Evolutionary conservation across 1,140 invertebrate genomes (phyloP), one percentile per base, ranked within the genome.

Genomic region (Neodiprion pinetum): DNA sequence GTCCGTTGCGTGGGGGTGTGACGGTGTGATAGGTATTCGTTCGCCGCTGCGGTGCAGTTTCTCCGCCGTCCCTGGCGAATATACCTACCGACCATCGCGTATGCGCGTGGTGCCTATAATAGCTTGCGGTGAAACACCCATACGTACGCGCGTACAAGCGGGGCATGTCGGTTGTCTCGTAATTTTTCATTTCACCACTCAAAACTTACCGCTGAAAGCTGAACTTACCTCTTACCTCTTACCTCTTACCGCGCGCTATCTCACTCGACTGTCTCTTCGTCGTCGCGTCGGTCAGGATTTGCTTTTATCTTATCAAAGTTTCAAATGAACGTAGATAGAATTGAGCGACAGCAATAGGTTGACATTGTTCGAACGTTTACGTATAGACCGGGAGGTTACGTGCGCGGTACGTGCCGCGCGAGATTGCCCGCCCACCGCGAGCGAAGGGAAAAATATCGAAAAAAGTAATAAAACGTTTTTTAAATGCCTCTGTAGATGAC

Each of bases 81-180:
- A 17, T 61, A n/a, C 53, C 11, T n/a, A n/a, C n/a, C 53, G 53
- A 3, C 11, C 11, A 1, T 61, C 53, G n/a, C 53, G 28, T 40
- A 40, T 40, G 28, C 53, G 50, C 50, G 53, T 61, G 28, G 2
- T 40, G n/a, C 53, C 53, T 61, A 7, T 17, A 12, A 12, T 14
- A 61, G 11, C 67, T 23, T 21, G 17, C 7, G 67, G 67, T 40
- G 28, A 23, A 21, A 73, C 69, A 75, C 71, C 74, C 74, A 73
- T 74, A 40, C 28, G 2, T 40, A 40, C 28, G 28, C 28, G 28
- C 67, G 49, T 70, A 50, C 48, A 67, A 72, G 71, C 73, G 69
- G 74, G 69, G 28, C 28, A 12, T 76, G 74, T 78, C 78, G 66
- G 48, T 72, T 72, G 78, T 79, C 78, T 72, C 78, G 77, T 78